Percentiles rank a stretch among this genome's conserved stretches.
Evolutionary conservation across 1,140 invertebrate species (phyloP).

Genomic region (Homalodisca vitripennis): DNA sequence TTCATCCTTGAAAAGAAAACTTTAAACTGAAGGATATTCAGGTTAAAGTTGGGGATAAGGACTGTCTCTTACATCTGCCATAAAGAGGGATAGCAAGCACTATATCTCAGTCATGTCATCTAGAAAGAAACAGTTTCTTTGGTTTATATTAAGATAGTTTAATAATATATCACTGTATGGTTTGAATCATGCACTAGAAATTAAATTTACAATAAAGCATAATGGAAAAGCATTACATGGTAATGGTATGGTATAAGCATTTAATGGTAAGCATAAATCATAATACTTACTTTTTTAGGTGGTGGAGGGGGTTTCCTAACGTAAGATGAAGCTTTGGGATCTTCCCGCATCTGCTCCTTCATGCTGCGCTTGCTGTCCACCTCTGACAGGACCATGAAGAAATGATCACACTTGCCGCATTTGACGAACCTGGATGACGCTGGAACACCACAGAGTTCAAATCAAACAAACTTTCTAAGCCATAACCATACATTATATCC

Average conservation of each 20-base stretch:
- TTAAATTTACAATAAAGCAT: neutral
- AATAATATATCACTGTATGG: too few relatives aligned
- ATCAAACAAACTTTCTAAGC: constrained; percentile 14
- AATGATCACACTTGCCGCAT: constrained; percentile 97
- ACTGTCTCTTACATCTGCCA: too few relatives aligned
- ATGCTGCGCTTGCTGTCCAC: constrained; percentile 81
- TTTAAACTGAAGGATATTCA: too few relatives aligned
- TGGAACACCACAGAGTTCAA: constrained; percentile 40
- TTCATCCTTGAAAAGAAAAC: too few relatives aligned
- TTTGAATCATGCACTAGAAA: neutral
- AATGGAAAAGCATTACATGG: neutral
- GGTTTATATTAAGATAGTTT: too few relatives aligned
- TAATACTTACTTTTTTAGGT: constrained; percentile 72
- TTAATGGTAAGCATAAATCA: too few relatives aligned
- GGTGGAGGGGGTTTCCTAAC: constrained; percentile 83
- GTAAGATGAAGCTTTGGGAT: constrained; percentile 61
- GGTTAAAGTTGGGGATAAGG: too few relatives aligned
- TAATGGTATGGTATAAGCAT: neutral
- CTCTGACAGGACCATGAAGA: constrained; percentile 95
- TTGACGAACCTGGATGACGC: constrained; percentile 92
- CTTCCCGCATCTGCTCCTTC: constrained; percentile 67
- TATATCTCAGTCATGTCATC: too few relatives aligned
- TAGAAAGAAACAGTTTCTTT: too few relatives aligned
- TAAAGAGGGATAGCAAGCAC: too few relatives aligned
- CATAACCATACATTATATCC: too few relatives aligned